Base-by-base conservation (phyloP, 2,113 vertebrate species). In the Scophthalmus maximus region DNA sequence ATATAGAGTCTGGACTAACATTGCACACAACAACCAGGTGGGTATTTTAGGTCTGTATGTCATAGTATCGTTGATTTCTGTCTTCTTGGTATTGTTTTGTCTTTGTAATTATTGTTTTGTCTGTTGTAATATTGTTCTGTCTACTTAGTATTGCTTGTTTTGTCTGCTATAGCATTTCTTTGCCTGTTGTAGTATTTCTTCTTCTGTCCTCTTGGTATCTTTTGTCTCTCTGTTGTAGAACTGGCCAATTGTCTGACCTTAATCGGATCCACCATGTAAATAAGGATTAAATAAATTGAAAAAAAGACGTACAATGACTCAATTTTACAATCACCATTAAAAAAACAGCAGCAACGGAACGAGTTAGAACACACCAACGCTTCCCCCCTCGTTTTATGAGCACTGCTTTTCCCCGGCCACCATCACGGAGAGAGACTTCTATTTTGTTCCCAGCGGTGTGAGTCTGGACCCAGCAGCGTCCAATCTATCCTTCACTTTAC, bases 401-500 rank as follows among this genome's bases (percentile, higher is more conserved):
- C 5, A 32, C 53, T 53, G 26, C 22, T 38, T 34, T 62, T 30
- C 64, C 4, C 18, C 15, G 3, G 46, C 65, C 68, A 15, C 63
- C n/a, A 32, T 68, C 40, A 71, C 36, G 3, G 40, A 70, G 44
- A 70, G 14, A 36, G 27, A 55, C 60, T 71, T 85, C 61, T 58
- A 67, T 81, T 81, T 77, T 44, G 47, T 69, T 78, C 72, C 70
- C 70, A 62, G 73, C 57, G 3, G 58, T 40, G 52, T 0, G 50
- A 73, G 51, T 20, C 8, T 4, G 30, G 40, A 51, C n/a, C 53
- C 78, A 80, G 80, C 78, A 57, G 78, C 17, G 66, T 83, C 82
- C 72, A 73, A 82, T 87, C 83, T 76, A 60, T 76, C 40, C 68
- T 32, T 58, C 82, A 77, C 74, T 85, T 79, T 72, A 76, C 79